Percentiles rank a stretch among this genome's conserved stretches.
Conservation (phyloP, 1,140 invertebrate genomes). For the Aphaenogaster rudis region DNA sequence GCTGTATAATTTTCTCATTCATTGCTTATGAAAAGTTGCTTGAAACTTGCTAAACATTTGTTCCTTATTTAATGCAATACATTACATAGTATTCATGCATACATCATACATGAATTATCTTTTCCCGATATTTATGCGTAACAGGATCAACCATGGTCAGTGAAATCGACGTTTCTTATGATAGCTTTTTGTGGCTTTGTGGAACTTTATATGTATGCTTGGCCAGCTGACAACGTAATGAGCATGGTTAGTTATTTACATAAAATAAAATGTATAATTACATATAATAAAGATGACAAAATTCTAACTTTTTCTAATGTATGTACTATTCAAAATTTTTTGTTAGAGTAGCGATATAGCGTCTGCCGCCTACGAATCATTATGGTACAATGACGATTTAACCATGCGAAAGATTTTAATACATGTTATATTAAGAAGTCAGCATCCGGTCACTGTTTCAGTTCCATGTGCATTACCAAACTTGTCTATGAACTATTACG, state of each 20-base stretch:
- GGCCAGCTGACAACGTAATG: slow-evolving; percentile 70
- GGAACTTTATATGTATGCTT: slow-evolving; percentile 70
- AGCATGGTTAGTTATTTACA: slow-evolving; percentile 60
- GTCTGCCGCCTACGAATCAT: slow-evolving; percentile 16
- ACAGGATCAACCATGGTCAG: slow-evolving; percentile 62
- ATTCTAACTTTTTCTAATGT: not conserved
- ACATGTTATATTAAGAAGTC: slow-evolving; percentile 31
- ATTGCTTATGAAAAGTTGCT: not conserved
- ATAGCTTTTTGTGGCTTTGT: slow-evolving; percentile 54
- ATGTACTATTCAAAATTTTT: not conserved
- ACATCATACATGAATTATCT: not conserved
- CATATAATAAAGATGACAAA: not conserved
- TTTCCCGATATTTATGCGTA: not conserved
- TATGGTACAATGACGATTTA: slow-evolving; percentile 15
- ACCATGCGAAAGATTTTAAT: not conserved
- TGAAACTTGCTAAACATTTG: slow-evolving; percentile 1
- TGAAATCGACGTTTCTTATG: slow-evolving; percentile 65
- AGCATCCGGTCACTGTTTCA: slow-evolving; percentile 31
- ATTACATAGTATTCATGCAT: not conserved
- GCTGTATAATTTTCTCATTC: not conserved
- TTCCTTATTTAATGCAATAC: not conserved
- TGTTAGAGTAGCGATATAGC: slow-evolving; percentile 30
- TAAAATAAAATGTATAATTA: not conserved
- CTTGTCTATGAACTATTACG: slow-evolving; percentile 46
- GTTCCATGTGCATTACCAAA: slow-evolving; percentile 32